A percentile compares a stretch with the other conserved stretches of the same genome.
phyloP scores from a whole-genome alignment of 2,797 vertebrate species.

The Amniataba percoides region DNA sequence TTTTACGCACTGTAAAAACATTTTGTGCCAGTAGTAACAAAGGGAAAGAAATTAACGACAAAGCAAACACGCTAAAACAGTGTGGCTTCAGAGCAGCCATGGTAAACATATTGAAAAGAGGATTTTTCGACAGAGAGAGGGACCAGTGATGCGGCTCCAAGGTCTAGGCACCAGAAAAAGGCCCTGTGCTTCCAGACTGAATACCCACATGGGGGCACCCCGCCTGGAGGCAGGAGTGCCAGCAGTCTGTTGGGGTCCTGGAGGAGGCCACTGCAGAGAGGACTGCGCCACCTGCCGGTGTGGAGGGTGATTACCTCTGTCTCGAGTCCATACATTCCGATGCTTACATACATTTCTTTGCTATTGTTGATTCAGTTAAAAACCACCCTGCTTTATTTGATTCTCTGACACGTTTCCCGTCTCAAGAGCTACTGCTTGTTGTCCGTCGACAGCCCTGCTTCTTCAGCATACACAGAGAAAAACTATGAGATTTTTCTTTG shows the following conservation, averaged over 20 bases:
- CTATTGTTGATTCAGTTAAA: slow-evolving; percentile 75
- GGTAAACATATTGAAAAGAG: slow-evolving; percentile 80
- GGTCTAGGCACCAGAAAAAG: slow-evolving; percentile 84
- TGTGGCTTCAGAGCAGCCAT: slow-evolving; percentile 66
- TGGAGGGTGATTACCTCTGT: slow-evolving; percentile 71
- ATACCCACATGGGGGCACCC: slow-evolving; percentile 63
- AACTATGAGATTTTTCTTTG: slow-evolving; percentile 48
- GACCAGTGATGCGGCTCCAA: slow-evolving; percentile 80
- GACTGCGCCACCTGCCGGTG: slow-evolving; percentile 57
- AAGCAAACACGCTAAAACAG: slow-evolving; percentile 73
- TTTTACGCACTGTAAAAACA: slow-evolving; percentile 79
- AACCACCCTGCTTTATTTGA: slow-evolving; percentile 77
- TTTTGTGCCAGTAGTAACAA: slow-evolving; percentile 81
- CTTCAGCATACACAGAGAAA: slow-evolving; percentile 65
- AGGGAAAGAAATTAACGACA: slow-evolving; percentile 64
- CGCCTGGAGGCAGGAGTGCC: slow-evolving; percentile 42
- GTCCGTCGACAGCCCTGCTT: slow-evolving; percentile 80
- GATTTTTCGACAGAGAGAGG: slow-evolving; percentile 64
- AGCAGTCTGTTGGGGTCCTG: slow-evolving; percentile 70
- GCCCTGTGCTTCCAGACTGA: slow-evolving; percentile 83
- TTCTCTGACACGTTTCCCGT: slow-evolving; percentile 43
- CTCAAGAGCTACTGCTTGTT: slow-evolving; percentile 55
- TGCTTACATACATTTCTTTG: slow-evolving; percentile 82
- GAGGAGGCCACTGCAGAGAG: slow-evolving; percentile 66
- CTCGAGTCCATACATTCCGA: slow-evolving; percentile 84